These are phyloP conservation scores for Toxotes jaculatrix DNA, from an alignment of 2,113 vertebrate genomes.

Conservation along the genomic window DNA sequence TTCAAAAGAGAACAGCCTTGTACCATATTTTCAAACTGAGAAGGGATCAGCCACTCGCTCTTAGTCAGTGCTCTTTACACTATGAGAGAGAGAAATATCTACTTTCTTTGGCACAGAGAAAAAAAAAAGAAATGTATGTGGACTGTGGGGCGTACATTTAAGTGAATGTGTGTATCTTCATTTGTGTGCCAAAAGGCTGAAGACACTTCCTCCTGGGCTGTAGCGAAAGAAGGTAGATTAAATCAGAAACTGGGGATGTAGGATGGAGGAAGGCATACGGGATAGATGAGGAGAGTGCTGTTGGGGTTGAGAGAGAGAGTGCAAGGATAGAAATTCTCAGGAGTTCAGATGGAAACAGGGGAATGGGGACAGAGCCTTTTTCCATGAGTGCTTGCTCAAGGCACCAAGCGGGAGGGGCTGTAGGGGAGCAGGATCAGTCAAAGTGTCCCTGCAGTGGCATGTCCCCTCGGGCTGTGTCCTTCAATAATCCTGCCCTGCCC, in stretches of 20 bases:
- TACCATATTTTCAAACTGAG: slow-evolving; percentile 40
- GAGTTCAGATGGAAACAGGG: slow-evolving; percentile 72
- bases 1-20: slow-evolving; percentile 30
- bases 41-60: slow-evolving; percentile 13
- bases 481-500: slow-evolving; percentile 70
- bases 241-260: slow-evolving; percentile 25
- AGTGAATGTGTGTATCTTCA: slow-evolving; percentile 13
- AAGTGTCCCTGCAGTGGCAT: slow-evolving; percentile 73
- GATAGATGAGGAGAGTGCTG: slow-evolving; percentile 45
- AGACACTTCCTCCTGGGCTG: slow-evolving; percentile 15
- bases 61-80: slow-evolving; percentile 28
- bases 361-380: slow-evolving; percentile 79
- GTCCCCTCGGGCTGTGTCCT: slow-evolving; percentile 70
- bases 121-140: slow-evolving; percentile 10
- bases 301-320: slow-evolving; percentile 15
- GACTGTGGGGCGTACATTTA: background rate
- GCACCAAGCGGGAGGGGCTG: slow-evolving; percentile 74
- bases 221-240: slow-evolving; percentile 40
- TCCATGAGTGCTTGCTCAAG: slow-evolving; percentile 81
- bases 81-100: background rate
- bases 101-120: slow-evolving; percentile 46
- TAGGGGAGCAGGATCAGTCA: slow-evolving; percentile 60
- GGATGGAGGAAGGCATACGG: slow-evolving; percentile 19
- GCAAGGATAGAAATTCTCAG: slow-evolving; percentile 36
- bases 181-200: slow-evolving; percentile 21